Percentiles rank a stretch among this genome's conserved stretches.
Conservation (phyloP, 2,113 vertebrate genomes). For the Carlito syrichta region DNA sequence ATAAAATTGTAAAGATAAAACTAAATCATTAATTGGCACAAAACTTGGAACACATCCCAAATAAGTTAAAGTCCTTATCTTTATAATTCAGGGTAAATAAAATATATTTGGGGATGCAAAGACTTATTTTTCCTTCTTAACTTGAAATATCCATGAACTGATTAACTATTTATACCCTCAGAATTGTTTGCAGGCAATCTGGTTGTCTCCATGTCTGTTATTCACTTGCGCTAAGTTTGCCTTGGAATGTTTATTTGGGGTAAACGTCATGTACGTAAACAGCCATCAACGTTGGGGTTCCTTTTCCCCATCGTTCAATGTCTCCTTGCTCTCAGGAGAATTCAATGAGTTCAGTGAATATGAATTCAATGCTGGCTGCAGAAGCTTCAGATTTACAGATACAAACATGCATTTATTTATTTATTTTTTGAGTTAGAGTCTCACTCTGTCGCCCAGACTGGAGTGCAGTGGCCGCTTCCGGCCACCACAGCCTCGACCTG, state of each 20-base stretch:
- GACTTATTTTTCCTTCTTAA: not conserved
- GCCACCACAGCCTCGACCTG: too few species aligned
- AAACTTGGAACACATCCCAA: not conserved
- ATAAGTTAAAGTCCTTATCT: not conserved
- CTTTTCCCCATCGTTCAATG: not conserved
- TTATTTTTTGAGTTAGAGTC: too few species aligned
- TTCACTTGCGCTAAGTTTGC: not conserved
- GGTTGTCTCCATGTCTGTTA: not conserved
- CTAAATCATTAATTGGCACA: not conserved
- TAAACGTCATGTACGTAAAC: not conserved
- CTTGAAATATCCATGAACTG: not conserved
- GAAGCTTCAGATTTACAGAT: not conserved
- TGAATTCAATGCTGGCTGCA: not conserved
- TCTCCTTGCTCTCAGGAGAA: not conserved
- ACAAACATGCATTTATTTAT: not conserved
- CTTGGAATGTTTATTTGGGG: not conserved
- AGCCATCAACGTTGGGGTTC: not conserved
- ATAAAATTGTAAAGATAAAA: slow-evolving; percentile 39
- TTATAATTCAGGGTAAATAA: not conserved
- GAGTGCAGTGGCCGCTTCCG: too few species aligned
- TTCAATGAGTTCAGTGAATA: too few species aligned
- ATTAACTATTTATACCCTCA: not conserved
- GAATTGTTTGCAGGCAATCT: not conserved
- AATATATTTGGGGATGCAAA: not conserved
- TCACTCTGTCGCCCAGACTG: too few species aligned